phyloP scores from a whole-genome alignment of 2,888 invertebrate species.

The Lasius platythorax region DNA sequence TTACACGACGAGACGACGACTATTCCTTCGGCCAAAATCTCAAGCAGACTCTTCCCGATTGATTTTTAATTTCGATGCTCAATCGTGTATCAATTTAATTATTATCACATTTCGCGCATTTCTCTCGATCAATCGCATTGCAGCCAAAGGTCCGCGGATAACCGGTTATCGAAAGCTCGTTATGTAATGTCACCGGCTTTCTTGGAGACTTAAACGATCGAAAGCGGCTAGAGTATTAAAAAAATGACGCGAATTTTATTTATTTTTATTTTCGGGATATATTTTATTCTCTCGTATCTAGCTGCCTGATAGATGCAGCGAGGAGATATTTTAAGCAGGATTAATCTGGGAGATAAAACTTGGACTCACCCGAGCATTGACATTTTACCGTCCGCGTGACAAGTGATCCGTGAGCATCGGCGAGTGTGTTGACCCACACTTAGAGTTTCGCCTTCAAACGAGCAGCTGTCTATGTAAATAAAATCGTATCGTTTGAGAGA shows the following conservation, averaged over 20 bases:
- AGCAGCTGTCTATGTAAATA: constrained; percentile 26
- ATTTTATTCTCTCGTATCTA: neutral
- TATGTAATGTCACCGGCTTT: neutral
- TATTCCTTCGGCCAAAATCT: neutral
- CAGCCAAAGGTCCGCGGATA: neutral
- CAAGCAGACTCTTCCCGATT: neutral
- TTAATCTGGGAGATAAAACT: neutral
- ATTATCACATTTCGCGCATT: neutral
- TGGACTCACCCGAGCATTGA: constrained; percentile 51
- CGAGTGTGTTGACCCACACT: neutral
- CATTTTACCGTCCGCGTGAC: neutral
- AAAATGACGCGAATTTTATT: neutral
- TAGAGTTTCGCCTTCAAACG: neutral
- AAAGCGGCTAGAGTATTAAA: neutral
- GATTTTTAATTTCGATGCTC: neutral
- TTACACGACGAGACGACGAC: neutral
- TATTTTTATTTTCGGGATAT: neutral
- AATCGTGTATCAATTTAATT: neutral
- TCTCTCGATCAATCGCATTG: neutral
- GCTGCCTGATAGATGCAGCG: neutral
- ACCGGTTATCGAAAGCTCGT: neutral
- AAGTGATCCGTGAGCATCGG: constrained; percentile 1
- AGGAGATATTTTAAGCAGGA: neutral
- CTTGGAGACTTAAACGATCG: neutral
- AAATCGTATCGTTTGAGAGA: neutral